Evolutionary conservation across 2,113 vertebrate genomes (phyloP).

Genomic region (Micronycteris hirsuta): DNA sequence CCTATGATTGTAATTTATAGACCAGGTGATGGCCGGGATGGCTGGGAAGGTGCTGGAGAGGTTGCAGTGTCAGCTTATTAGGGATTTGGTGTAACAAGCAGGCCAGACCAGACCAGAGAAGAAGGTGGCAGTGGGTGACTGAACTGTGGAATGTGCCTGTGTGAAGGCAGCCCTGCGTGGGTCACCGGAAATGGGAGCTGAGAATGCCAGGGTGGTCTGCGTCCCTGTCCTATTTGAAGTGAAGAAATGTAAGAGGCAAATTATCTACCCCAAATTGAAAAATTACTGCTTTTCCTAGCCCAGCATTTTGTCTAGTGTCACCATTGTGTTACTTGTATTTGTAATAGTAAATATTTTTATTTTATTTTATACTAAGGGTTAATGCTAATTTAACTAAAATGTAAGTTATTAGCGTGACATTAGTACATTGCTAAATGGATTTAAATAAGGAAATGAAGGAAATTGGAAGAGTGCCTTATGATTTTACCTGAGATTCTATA

Average conservation of each 20-base stretch:
- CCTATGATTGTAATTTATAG: neutral
- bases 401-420: neutral
- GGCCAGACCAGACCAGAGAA: neutral
- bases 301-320: neutral
- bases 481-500: neutral
- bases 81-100: neutral
- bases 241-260: neutral
- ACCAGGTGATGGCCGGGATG: neutral
- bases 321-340: neutral
- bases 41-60: neutral
- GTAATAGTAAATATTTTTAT: neutral
- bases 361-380: neutral
- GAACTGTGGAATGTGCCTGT: accelerated
- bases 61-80: neutral
- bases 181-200: neutral
- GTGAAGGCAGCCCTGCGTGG: neutral
- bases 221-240: neutral
- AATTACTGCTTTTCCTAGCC: neutral
- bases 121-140: accelerated
- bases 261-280: neutral
- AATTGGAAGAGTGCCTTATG: neutral
- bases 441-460: neutral
- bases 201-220: too few relatives aligned
- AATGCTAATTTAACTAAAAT: neutral
- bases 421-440: neutral